These are phyloP conservation scores for Ornithorhynchus anatinus DNA, from an alignment of 2,113 vertebrate genomes.

Conservation along the genomic window DNA sequence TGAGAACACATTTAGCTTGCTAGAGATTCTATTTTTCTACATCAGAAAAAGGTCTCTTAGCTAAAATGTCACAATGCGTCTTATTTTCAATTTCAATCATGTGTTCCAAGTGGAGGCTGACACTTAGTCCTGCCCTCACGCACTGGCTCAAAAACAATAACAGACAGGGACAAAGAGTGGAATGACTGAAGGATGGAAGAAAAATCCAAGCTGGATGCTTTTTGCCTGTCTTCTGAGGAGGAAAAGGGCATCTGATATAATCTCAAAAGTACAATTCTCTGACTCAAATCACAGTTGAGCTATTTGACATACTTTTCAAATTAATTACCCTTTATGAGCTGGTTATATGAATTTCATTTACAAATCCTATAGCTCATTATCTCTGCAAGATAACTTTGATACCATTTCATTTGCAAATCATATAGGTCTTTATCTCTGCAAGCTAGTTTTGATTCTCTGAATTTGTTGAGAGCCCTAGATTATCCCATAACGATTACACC, in stretches of 20 bases:
- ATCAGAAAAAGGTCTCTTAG: conserved; percentile 66
- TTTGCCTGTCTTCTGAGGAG: neutral
- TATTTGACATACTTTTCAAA: neutral
- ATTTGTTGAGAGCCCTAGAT: no score
- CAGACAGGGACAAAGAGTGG: conserved; percentile 41
- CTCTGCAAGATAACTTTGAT: no score
- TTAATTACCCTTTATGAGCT: neutral
- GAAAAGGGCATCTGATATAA: neutral
- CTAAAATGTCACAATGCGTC: conserved; percentile 73
- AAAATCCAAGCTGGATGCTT: neutral
- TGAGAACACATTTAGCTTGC: conserved; percentile 52
- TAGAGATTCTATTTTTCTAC: conserved; percentile 51
- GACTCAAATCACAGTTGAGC: neutral
- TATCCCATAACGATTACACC: no score
- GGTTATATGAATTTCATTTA: neutral
- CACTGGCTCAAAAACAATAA: conserved; percentile 61
- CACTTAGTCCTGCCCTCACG: conserved; percentile 57
- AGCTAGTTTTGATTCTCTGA: no score
- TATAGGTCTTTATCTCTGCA: no score
- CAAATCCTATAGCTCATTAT: no score
- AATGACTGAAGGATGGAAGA: conserved; percentile 15
- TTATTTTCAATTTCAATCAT: conserved; percentile 70
- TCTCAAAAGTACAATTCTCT: neutral
- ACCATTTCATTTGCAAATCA: no score
- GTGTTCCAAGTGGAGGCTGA: conserved; percentile 62